These are phyloP conservation scores for Drosophila serrata DNA, from an alignment of 1,140 invertebrate genomes.

Conservation along the genomic window DNA sequence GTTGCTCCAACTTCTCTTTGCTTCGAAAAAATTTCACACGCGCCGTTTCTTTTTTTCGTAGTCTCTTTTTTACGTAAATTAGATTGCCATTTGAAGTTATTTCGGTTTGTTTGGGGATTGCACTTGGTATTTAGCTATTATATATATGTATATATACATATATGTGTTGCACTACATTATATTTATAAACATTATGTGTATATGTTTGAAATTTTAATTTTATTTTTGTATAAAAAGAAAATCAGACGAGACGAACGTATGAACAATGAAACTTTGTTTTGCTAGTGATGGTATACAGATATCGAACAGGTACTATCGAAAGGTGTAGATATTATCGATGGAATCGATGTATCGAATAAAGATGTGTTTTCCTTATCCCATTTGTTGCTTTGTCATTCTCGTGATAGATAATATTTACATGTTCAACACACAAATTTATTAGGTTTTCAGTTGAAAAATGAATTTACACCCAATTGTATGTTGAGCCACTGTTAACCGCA, in stretches of 20 bases:
- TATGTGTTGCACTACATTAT: slow-evolving; percentile 61
- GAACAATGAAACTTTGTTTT: slow-evolving; percentile 18
- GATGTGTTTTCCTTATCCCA: neutral
- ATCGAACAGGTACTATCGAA: neutral
- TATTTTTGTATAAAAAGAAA: slow-evolving; percentile 70
- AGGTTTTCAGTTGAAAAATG: no score
- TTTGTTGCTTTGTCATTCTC: neutral
- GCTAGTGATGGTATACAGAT: neutral
- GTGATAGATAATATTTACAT: no score
- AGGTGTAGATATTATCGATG: neutral
- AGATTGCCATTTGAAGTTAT: slow-evolving; percentile 63
- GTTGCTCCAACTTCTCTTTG: slow-evolving; percentile 70
- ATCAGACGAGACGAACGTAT: slow-evolving; percentile 65
- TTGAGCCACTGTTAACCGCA: no score
- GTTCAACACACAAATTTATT: no score
- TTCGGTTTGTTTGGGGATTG: slow-evolving; percentile 49
- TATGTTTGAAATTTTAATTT: slow-evolving; percentile 64
- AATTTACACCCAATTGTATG: no score
- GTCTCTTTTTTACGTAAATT: slow-evolving; percentile 73
- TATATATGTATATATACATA: slow-evolving; percentile 36
- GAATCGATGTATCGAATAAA: neutral
- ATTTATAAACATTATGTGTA: slow-evolving; percentile 59
- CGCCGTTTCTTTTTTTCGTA: slow-evolving; percentile 71
- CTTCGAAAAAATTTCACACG: slow-evolving; percentile 78
- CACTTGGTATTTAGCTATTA: slow-evolving; percentile 61